Base-by-base conservation (phyloP, 2,888 invertebrate genomes). In the Elysia crispata region DNA sequence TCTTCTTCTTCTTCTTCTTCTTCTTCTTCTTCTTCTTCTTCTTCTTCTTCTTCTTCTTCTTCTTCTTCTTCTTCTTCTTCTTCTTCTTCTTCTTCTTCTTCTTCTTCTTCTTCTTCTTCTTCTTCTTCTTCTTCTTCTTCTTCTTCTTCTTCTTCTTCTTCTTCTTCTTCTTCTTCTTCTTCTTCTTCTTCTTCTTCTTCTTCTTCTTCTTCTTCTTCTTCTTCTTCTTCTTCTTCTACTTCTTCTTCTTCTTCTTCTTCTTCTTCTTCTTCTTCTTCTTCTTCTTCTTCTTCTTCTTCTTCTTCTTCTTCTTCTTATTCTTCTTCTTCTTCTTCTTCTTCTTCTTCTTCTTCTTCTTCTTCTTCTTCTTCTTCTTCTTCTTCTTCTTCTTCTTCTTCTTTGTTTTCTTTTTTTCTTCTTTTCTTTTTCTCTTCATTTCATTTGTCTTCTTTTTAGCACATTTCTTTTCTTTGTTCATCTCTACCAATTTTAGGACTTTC, bases 91-190 rank as follows among this genome's bases (percentile, higher is more conserved):
- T 25, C 30, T 60, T 60, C 60, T 74, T 31, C 60, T 57, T 54
- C 74, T 74, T 54, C 60, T 60, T 60, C 50, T 73, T 73, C 50
- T 73, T 54, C 50, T 50, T 49, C 50, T 73, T 49, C 50, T 73
- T 49, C 50, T 73, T 54, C 73, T 50, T 23, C 60, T 60, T 30
- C 11, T 57, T 25, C 60, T 60, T 30, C 57, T 28, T 8, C 6
- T 28, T 3, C 30, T 60, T 3, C 31, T 60, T n/a, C 20, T 57
- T n/a, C 20, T 31, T 23, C 28, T 30, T 5, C 49, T 31, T 54
- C 30, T 31, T 31, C 30, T 8, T 60, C 60, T 60, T 28, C 60
- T 74, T 30, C 57, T 28, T 31, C 57, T 20, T 77, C 25, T 57
- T 77, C 50, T 70, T 11, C 41, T 31, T 70, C n/a, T 41, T 70